Base-by-base conservation (phyloP, 2,797 vertebrate species). In the Coendou prehensilis region DNA sequence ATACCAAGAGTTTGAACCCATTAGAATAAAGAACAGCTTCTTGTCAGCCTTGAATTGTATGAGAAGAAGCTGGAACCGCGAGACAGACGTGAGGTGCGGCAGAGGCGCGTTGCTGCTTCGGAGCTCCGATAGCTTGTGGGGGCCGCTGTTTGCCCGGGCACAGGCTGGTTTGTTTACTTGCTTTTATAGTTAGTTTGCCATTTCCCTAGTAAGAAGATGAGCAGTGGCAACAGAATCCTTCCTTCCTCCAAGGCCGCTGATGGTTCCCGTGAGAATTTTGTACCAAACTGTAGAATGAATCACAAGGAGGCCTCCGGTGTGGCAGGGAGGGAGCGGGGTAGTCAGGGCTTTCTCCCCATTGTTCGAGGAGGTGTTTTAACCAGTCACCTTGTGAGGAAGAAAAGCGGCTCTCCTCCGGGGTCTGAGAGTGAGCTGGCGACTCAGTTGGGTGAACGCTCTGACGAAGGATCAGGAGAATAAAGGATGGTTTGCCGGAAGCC, bases 151-250 rank as follows among this genome's bases (percentile, higher is more conserved):
- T 95, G 54, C 79, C 76, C 2, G 17, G 75, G 45, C 47, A 63
- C 45, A 20, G 18, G 56, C 11, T 63, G 64, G 2, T 80, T 95
- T 57, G 89, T 96, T 97, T 96, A 93, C 91, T 97, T 85, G 6
- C 3, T 76, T 97, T 92, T 69, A 57, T 30, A 13, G 10, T 63
- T 50, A 52, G 30, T 57, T 73, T 57, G 50, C 83, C 73, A 41
- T 91, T 86, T 94, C 56, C 61, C 90, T 61, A 45, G 0, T 47
- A 61, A 85, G 56, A 20, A 95, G 81, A 76, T n/a, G 82, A 95
- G 56, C 7, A 0, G 30, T 1, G 3, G 17, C 80, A 47, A 26
- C 28, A 47, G 85, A 59, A 22, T 56, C 23, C 64, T 90, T 81
- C 56, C 78, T 18, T 92, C 41, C 84, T 93, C 73, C 69, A 73